These are phyloP conservation scores for Acanthornis magna DNA, from an alignment of 2,797 vertebrate genomes.

Conservation along the genomic window DNA sequence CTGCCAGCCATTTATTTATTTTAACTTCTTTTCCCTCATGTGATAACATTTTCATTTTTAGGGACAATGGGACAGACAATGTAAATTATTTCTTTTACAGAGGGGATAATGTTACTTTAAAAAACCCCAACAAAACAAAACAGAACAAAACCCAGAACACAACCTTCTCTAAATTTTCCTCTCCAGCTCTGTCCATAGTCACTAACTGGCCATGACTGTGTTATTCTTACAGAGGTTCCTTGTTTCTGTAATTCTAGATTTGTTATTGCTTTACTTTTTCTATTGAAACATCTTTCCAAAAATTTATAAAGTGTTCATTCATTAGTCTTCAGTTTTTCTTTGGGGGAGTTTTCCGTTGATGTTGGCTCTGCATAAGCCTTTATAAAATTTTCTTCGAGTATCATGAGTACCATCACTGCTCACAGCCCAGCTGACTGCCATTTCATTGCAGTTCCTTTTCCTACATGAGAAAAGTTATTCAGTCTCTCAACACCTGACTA, in stretches of 20 bases:
- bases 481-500: background rate
- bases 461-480: background rate
- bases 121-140: background rate
- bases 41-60: background rate
- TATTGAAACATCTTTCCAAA: constrained; percentile 7
- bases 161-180: background rate
- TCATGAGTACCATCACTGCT: background rate
- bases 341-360: background rate
- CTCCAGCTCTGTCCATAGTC: background rate
- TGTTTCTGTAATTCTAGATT: constrained; percentile 8
- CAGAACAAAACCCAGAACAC: background rate
- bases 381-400: background rate
- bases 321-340: constrained; percentile 5
- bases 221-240: background rate
- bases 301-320: background rate
- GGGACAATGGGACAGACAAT: background rate
- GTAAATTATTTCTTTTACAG: background rate
- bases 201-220: background rate
- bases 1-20: background rate
- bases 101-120: background rate
- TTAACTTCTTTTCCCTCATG: background rate
- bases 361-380: background rate
- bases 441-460: background rate
- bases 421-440: background rate
- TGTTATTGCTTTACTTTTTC: constrained; percentile 12